Conservation (phyloP, 2,113 vertebrate genomes). For the Albula glossodonta region DNA sequence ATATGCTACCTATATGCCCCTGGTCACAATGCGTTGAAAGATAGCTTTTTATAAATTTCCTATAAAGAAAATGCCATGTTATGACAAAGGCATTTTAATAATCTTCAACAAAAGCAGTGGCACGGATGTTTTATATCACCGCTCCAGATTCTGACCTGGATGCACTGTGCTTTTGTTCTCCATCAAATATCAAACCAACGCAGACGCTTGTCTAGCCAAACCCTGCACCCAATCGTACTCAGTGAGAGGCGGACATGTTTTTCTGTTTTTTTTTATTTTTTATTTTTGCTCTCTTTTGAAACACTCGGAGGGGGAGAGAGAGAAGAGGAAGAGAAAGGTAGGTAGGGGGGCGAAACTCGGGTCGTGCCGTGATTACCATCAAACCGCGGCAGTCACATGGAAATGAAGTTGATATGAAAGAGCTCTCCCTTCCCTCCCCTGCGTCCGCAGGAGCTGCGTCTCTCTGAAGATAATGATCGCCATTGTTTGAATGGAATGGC, state of each 20-base stretch:
- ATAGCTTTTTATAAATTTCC: too few species aligned
- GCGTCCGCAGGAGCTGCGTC: background rate
- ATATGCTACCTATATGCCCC: too few species aligned
- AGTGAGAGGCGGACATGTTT: background rate
- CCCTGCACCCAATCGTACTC: too few species aligned
- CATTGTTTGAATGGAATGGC: conserved; percentile 41
- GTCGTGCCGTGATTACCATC: conserved; percentile 18
- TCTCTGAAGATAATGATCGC: conserved; percentile 36
- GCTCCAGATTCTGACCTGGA: too few species aligned
- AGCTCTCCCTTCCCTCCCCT: background rate
- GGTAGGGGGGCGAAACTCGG: background rate
- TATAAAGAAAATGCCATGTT: too few species aligned
- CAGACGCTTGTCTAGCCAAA: too few species aligned
- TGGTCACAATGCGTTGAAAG: too few species aligned
- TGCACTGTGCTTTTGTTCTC: too few species aligned
- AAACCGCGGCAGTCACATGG: conserved; percentile 13
- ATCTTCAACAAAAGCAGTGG: too few species aligned
- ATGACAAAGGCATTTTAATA: too few species aligned
- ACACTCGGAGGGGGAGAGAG: background rate
- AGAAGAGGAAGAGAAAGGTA: background rate
- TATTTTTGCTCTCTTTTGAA: conserved; percentile 5
- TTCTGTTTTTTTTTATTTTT: background rate
- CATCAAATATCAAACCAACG: too few species aligned
- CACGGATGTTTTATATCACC: too few species aligned
- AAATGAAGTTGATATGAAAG: conserved; percentile 37